Conservation (phyloP, 1,140 invertebrate genomes). For the Dinothrombium tinctorium region DNA sequence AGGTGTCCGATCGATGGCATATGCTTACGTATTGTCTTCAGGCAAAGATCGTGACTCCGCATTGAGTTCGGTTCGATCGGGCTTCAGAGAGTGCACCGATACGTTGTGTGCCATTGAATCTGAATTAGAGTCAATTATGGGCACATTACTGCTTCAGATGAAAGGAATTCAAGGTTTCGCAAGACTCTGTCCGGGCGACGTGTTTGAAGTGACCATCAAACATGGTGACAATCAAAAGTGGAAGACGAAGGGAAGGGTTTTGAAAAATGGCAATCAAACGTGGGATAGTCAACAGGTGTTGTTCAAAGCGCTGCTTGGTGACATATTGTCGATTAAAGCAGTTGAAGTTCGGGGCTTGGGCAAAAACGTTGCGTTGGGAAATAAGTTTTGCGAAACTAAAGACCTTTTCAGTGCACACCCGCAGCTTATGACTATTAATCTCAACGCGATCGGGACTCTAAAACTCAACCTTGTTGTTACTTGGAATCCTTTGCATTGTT, state of each 20-base stretch:
- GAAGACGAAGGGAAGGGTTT: constrained; percentile 30
- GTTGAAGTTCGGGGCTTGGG: constrained; percentile 25
- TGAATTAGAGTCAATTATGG: constrained; percentile 28
- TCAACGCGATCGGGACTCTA: constrained; percentile 35
- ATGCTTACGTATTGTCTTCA: constrained; percentile 26
- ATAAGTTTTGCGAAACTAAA: constrained; percentile 34
- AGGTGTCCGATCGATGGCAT: constrained; percentile 27
- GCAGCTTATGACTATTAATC: constrained; percentile 36
- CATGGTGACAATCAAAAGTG: constrained; percentile 33
- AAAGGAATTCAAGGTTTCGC: constrained; percentile 30
- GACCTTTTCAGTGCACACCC: constrained; percentile 29
- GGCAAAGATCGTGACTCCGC: constrained; percentile 24
- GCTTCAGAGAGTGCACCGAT: constrained; percentile 29
- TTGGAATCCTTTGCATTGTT: constrained; percentile 24
- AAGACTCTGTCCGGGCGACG: constrained; percentile 32
- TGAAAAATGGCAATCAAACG: constrained; percentile 28
- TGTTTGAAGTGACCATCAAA: constrained; percentile 33
- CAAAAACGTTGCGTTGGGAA: constrained; percentile 27
- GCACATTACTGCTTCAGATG: constrained; percentile 28
- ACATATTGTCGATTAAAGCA: constrained; percentile 31
- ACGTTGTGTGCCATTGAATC: constrained; percentile 29
- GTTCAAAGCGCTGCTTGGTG: constrained; percentile 29
- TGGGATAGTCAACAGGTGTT: constrained; percentile 28
- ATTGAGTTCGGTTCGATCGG: constrained; percentile 27
- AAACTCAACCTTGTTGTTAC: constrained; percentile 35